Conservation (phyloP, 2,888 invertebrate genomes). For the Microctonus brassicae region DNA sequence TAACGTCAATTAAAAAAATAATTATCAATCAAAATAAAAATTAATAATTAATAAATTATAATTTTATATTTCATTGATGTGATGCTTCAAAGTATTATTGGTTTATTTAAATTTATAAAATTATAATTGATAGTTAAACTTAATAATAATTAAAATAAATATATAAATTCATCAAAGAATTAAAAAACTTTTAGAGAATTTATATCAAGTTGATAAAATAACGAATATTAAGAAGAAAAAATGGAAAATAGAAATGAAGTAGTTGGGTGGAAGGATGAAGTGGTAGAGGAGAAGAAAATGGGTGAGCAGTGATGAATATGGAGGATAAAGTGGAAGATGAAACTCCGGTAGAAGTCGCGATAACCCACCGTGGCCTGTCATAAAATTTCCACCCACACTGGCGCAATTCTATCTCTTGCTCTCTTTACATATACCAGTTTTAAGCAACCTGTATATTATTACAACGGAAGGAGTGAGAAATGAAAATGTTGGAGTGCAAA, state of each 20-base stretch:
- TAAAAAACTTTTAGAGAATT: no score
- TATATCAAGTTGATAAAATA: background rate
- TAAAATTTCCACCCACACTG: conserved; percentile 16
- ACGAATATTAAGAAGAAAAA: background rate
- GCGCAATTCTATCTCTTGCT: background rate
- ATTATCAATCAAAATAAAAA: no score
- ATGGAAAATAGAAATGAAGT: background rate
- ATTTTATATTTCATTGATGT: no score
- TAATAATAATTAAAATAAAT: no score
- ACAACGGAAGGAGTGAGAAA: background rate
- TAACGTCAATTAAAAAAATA: no score
- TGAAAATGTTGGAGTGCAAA: background rate
- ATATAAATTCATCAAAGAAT: no score
- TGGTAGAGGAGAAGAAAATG: background rate
- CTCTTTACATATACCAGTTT: background rate
- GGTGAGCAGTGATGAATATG: conserved; percentile 16
- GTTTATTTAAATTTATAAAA: no score
- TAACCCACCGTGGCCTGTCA: conserved; percentile 19
- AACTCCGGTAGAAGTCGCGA: conserved; percentile 16
- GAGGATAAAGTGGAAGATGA: conserved; percentile 21
- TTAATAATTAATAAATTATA: no score
- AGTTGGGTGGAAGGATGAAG: background rate
- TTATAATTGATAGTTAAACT: no score
- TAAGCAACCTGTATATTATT: conserved; percentile 12
- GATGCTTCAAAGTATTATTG: no score